Base-by-base conservation (phyloP, 2,888 invertebrate genomes). In the Tinea trinotella region DNA sequence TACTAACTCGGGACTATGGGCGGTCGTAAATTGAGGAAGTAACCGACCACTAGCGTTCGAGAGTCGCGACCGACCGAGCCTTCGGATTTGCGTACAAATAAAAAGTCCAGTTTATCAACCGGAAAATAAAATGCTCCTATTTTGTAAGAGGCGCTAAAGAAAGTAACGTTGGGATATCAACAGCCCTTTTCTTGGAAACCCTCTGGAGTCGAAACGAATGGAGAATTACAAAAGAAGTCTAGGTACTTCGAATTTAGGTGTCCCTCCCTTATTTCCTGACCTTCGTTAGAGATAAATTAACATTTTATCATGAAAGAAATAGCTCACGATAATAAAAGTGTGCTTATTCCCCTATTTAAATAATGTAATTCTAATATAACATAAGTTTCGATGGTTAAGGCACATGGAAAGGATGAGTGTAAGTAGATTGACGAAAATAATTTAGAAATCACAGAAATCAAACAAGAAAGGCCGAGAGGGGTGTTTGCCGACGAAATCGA, bases 71-170 rank as follows among this genome's bases (percentile, higher is more conserved):
- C 55, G 52, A 52, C 44, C 66, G 67, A 60, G 65, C 67, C 68
- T 69, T 71, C 67, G 69, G 71, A 82, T 82, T 79, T 79, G 79
- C 76, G 74, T 76, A 73, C 72, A 73, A 77, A 81, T 80, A 79
- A 79, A 79, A 73, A 65, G 67, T 64, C 61, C 67, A 71, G 67
- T 80, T 76, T 76, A 72, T 76, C 73, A 74, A 69, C 69, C 71
- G 68, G 72, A 73, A 70, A 71, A 73, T 52, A 49, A 44, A 52
- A 52, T 52, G 50, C 4, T 50, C 24, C 24, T 24, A 50, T 50
- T 24, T 13, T 24, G 13, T 24, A 50, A 50, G 24, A 50, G 24
- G 2, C 18, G 18, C 13, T 50, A 50, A 50, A 50, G 24, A 18
- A 50, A 24, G 13, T 48, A 48, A 24, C 49, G n/a, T n/a, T 3